Conservation (phyloP, 1,140 invertebrate genomes). For the Aphelinus certus region DNA sequence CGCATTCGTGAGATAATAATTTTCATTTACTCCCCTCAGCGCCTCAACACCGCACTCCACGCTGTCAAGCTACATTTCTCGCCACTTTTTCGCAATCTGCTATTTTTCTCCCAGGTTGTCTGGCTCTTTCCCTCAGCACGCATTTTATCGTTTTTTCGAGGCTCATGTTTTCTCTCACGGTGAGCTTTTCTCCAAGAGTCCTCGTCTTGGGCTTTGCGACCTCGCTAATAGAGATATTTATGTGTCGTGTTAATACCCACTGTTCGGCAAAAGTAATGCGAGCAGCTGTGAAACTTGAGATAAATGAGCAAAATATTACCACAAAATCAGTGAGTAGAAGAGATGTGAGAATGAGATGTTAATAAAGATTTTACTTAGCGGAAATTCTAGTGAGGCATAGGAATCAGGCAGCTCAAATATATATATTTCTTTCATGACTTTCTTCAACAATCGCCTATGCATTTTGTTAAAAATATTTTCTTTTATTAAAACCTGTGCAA, state of each 20-base stretch:
- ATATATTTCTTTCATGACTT: no score
- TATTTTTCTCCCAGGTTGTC: background rate
- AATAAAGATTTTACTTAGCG: background rate
- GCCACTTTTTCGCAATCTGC: background rate
- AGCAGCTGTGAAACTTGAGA: background rate
- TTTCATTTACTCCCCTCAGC: background rate
- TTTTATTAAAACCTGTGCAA: no score
- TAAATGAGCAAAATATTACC: slow-evolving; percentile 2
- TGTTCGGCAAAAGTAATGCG: background rate
- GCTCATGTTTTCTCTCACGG: no score
- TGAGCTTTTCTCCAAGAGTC: no score
- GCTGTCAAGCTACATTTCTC: background rate
- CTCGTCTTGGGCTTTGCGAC: background rate
- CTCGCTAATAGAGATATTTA: slow-evolving; percentile 1
- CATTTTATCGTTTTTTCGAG: no score
- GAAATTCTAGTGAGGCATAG: background rate
- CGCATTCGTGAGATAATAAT: slow-evolving; percentile 2
- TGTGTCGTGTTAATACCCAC: background rate
- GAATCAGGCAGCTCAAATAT: no score
- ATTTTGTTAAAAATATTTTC: no score
- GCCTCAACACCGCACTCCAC: background rate
- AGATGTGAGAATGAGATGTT: background rate
- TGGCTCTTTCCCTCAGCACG: no score
- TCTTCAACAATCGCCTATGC: no score
- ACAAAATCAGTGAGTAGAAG: background rate